Conservation (phyloP, 2,113 vertebrate genomes). For the Sinocyclocheilus anshuiensis region DNA sequence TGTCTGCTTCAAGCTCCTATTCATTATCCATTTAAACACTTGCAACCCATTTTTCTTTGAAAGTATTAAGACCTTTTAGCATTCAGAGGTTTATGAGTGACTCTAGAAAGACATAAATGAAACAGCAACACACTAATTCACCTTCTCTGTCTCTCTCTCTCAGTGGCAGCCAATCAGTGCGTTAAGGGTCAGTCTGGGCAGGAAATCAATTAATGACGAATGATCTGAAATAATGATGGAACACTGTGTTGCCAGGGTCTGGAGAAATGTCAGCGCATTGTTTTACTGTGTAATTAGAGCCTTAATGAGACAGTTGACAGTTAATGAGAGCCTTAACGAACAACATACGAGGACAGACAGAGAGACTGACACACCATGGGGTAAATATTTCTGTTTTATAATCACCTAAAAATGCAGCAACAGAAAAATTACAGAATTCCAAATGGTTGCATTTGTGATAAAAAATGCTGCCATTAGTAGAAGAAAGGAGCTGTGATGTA, state of each 20-base stretch:
- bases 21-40: no score
- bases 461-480: neutral
- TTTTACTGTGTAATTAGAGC: constrained; percentile 58
- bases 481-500: neutral
- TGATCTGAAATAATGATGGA: constrained; percentile 54
- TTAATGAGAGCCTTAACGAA: constrained; percentile 69
- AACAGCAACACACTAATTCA: neutral
- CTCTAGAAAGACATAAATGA: neutral
- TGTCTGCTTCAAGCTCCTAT: no score
- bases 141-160: neutral
- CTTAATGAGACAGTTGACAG: constrained; percentile 50
- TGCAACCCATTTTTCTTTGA: no score
- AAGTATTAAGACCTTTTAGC: no score
- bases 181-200: neutral
- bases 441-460: no score
- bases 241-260: constrained; percentile 19
- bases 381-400: neutral
- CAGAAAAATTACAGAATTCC: neutral
- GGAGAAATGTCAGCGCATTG: constrained; percentile 41
- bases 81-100: neutral
- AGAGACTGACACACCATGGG: neutral
- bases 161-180: constrained; percentile 11
- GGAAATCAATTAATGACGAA: constrained; percentile 56
- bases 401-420: neutral
- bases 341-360: neutral